Base-by-base conservation (phyloP, 2,888 invertebrate genomes). In the Microctonus hyperodae region DNA sequence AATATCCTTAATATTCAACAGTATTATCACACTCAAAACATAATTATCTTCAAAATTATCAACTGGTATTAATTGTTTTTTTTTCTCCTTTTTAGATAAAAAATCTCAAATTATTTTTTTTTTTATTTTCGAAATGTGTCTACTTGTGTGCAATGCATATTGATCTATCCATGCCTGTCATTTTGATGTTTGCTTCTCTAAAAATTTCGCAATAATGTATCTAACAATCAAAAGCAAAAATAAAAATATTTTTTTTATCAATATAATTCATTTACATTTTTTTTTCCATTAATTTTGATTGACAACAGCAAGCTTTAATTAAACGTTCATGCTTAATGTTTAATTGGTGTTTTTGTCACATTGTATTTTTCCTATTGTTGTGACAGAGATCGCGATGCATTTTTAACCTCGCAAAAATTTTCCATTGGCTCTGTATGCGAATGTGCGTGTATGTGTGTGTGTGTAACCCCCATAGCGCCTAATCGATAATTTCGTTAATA, bases 111-210 rank as follows among this genome's bases (percentile, higher is more conserved):
- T 67, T 58, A 48, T 65, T 33, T 57, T 48, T 65, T 33, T 57
- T 48, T 53, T 55, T 31, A 61, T 70, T 72, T 75, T 74, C 69
- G 65, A 56, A 57, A 66, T 53, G 40, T 51, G 25, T 40, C 48
- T 44, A 16, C 44, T n/a, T 61, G 51, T 62, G 31, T 51, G 51
- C 9, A 73, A 76, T 78, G 74, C 72, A 78, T 79, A 80, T 80
- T 77, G 79, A 80, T 81, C 78, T 79, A 72, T 73, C 71, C 73
- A 69, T 74, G 71, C 68, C 74, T 78, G 76, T 79, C 77, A 78
- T 74, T 76, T 72, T 67, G 69, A 69, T 65, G 67, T 73, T 67
- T 68, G 33, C 23, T 50, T 28, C 28, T 20, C 37, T 23, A 20
- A 40, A 25, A 40, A 55, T 55, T 53, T 62, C 6, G 16, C 40